A percentile compares a stretch with the other conserved stretches of the same genome.
phyloP scores from a whole-genome alignment of 2,888 invertebrate species.

The Eupithecia tripunctaria region DNA sequence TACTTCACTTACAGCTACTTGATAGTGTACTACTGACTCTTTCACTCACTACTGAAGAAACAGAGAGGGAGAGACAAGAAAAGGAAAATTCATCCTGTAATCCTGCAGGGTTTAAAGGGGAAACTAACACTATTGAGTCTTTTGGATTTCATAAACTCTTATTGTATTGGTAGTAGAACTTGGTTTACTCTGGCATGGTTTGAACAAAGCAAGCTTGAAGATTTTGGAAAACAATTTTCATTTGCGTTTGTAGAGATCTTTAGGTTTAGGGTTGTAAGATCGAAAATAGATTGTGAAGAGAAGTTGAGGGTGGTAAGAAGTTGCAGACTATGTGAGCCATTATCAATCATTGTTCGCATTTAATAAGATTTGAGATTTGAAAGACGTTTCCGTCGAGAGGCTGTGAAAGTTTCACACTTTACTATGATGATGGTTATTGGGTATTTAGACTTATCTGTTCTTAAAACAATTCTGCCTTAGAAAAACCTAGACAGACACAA shows the following conservation, averaged over 20 bases:
- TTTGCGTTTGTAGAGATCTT: slow-evolving; percentile 35
- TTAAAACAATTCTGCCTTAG: no score
- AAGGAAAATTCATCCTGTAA: slow-evolving; percentile 49
- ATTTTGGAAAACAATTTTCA: slow-evolving; percentile 23
- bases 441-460: no score
- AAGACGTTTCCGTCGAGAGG: slow-evolving; percentile 59
- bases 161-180: slow-evolving; percentile 8
- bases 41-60: slow-evolving; percentile 34
- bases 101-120: slow-evolving; percentile 58
- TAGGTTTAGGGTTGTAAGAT: slow-evolving; percentile 22
- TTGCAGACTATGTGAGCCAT: slow-evolving; percentile 51
- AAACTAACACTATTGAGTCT: slow-evolving; percentile 37
- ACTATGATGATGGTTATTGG: neutral
- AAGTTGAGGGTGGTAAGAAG: slow-evolving; percentile 36
- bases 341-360: slow-evolving; percentile 73
- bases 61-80: slow-evolving; percentile 41
- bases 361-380: slow-evolving; percentile 70
- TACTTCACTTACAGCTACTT: slow-evolving; percentile 49
- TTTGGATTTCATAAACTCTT: neutral
- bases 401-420: slow-evolving; percentile 50
- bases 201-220: neutral
- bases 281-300: slow-evolving; percentile 27
- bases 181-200: slow-evolving; percentile 25
- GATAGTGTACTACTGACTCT: slow-evolving; percentile 44
- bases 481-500: slow-evolving; percentile 11